Conservation (phyloP, 2,888 invertebrate genomes). For the Patella ulyssiponensis region DNA sequence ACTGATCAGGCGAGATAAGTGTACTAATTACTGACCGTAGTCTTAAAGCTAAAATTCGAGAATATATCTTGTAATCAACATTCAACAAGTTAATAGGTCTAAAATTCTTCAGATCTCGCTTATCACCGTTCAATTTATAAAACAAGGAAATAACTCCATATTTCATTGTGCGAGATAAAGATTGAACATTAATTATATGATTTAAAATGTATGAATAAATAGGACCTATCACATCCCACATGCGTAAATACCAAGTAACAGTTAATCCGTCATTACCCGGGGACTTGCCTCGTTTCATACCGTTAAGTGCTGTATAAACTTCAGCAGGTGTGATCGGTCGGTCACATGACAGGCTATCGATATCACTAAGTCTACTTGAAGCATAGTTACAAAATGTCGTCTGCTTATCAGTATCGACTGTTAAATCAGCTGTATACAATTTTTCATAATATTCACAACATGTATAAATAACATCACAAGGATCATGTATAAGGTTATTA, state of each 20-base stretch:
- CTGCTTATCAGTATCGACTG: not conserved
- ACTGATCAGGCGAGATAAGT: too few species aligned
- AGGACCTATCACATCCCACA: conserved; percentile 11
- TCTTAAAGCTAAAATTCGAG: too few species aligned
- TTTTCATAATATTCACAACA: not conserved
- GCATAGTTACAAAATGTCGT: too few species aligned
- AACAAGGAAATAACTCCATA: too few species aligned
- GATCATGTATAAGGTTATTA: not conserved
- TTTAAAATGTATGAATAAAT: not conserved
- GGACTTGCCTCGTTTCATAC: conserved; percentile 11
- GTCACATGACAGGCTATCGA: not conserved
- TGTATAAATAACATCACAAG: not conserved
- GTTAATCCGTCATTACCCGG: conserved; percentile 19
- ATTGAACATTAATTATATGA: too few species aligned
- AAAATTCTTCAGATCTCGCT: too few species aligned
- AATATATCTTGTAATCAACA: too few species aligned
- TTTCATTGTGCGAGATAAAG: too few species aligned
- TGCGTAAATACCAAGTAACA: not conserved
- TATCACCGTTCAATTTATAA: too few species aligned
- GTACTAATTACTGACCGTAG: too few species aligned
- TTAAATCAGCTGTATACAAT: not conserved
- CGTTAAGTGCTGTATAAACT: not conserved
- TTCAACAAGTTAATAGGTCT: too few species aligned
- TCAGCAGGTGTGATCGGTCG: not conserved
- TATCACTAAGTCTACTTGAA: too few species aligned